A percentile compares a stretch with the other conserved stretches of the same genome.
These are phyloP conservation scores for Phaetusa simplex DNA, from an alignment of 2,113 vertebrate genomes.

Conservation along the genomic window DNA sequence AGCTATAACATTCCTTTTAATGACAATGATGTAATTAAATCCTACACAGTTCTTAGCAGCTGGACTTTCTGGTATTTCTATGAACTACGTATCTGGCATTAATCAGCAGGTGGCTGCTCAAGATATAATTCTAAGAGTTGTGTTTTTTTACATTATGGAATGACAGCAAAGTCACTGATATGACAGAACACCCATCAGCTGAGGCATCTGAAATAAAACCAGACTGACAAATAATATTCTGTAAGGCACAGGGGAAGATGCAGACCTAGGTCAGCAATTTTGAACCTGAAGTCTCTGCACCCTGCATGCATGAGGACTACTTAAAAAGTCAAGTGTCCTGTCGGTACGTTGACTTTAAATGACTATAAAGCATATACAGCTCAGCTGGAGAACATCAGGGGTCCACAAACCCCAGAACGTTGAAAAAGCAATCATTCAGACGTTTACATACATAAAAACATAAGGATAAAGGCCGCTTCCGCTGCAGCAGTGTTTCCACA, in stretches of 20 bases:
- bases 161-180: neutral
- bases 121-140: neutral
- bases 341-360: neutral
- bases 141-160: neutral
- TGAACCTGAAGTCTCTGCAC: neutral
- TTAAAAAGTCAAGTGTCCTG: neutral
- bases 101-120: neutral
- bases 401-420: neutral
- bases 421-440: neutral
- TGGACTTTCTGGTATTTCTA: neutral
- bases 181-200: neutral
- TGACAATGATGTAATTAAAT: neutral
- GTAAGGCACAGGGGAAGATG: neutral
- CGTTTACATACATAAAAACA: neutral
- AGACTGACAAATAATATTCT: neutral
- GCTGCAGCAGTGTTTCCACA: neutral
- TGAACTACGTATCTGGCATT: neutral
- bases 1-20: neutral
- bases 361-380: neutral
- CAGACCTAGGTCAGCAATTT: neutral
- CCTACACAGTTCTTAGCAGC: neutral
- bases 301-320: neutral
- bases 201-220: neutral
- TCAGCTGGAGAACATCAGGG: slow-evolving; percentile 25
- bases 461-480: neutral